Conservation (phyloP, 2,888 invertebrate genomes). For the Cosmia trapezina region DNA sequence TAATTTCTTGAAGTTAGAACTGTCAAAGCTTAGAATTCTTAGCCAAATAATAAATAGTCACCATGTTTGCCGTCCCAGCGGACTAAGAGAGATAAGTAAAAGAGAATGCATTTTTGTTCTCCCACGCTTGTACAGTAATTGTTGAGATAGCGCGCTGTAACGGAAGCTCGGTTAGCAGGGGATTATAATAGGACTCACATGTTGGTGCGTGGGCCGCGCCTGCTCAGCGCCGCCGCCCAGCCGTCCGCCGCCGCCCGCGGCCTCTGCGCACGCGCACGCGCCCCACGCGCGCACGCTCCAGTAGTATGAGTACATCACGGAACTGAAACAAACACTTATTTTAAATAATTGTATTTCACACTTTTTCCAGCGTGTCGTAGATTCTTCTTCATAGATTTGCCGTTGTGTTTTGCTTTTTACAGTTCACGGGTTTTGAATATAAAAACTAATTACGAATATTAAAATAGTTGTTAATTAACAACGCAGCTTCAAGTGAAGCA, state of each 20-base stretch:
- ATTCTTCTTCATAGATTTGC: too few relatives aligned
- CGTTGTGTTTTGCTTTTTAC: not conserved
- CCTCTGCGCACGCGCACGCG: slow-evolving; percentile 72
- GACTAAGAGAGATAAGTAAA: not conserved
- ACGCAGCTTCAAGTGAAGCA: not conserved
- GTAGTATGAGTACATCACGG: slow-evolving; percentile 79
- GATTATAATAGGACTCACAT: slow-evolving; percentile 26
- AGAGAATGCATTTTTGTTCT: not conserved
- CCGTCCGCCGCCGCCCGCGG: slow-evolving; percentile 42
- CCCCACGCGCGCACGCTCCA: slow-evolving; percentile 82
- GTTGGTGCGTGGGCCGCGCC: slow-evolving; percentile 28
- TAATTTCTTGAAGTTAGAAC: too few relatives aligned
- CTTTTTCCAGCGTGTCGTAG: not conserved
- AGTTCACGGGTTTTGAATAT: slow-evolving; percentile 19
- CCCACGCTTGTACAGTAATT: too few relatives aligned
- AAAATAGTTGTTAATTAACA: slow-evolving; percentile 17
- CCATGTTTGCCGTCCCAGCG: too few relatives aligned
- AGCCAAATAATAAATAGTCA: too few relatives aligned
- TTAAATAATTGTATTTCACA: not conserved
- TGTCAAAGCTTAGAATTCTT: too few relatives aligned
- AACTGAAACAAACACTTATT: slow-evolving; percentile 65
- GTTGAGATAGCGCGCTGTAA: not conserved
- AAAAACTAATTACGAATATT: slow-evolving; percentile 8
- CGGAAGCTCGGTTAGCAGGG: not conserved
- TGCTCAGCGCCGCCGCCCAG: slow-evolving; percentile 70